Evolutionary conservation across 2,888 invertebrate genomes (phyloP).

Genomic region (Pilophorus perplexus): DNA sequence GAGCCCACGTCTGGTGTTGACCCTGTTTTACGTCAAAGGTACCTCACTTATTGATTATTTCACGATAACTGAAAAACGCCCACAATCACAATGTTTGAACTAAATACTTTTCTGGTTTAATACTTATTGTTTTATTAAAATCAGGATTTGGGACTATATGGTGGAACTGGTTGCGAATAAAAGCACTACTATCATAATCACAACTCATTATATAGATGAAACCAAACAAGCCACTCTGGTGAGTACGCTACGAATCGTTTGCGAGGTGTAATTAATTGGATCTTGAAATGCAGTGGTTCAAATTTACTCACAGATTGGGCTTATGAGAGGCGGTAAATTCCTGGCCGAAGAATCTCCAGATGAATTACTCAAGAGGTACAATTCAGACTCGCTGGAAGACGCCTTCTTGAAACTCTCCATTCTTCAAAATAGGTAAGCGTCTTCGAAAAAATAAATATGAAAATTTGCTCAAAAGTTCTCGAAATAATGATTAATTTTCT

Average conservation of each 20-base stretch:
- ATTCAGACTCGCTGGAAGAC: slow-evolving; percentile 71
- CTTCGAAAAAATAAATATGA: not conserved
- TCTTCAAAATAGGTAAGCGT: slow-evolving; percentile 63
- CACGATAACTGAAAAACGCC: not conserved
- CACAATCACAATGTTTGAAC: not conserved
- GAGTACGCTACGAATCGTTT: too few species aligned
- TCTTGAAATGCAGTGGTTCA: too few species aligned
- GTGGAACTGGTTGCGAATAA: slow-evolving; percentile 73
- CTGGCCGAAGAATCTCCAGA: slow-evolving; percentile 79
- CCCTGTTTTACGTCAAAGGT: slow-evolving; percentile 78
- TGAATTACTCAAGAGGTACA: slow-evolving; percentile 68
- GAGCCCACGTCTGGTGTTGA: slow-evolving; percentile 94
- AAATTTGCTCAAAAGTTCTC: not conserved
- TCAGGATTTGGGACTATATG: slow-evolving; percentile 81
- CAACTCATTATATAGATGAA: slow-evolving; percentile 85
- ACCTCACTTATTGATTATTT: slow-evolving; percentile 43
- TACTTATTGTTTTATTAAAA: too few species aligned
- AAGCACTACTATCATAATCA: slow-evolving; percentile 77
- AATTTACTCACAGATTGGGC: slow-evolving; percentile 65
- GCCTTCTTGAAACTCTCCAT: slow-evolving; percentile 79
- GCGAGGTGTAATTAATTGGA: too few species aligned
- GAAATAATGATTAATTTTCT: too few species aligned
- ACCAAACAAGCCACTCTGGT: slow-evolving; percentile 78
- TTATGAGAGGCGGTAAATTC: slow-evolving; percentile 79
- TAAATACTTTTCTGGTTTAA: too few species aligned